Evolutionary conservation across 2,888 invertebrate genomes (phyloP).

Genomic region (Melolontha melolontha): DNA sequence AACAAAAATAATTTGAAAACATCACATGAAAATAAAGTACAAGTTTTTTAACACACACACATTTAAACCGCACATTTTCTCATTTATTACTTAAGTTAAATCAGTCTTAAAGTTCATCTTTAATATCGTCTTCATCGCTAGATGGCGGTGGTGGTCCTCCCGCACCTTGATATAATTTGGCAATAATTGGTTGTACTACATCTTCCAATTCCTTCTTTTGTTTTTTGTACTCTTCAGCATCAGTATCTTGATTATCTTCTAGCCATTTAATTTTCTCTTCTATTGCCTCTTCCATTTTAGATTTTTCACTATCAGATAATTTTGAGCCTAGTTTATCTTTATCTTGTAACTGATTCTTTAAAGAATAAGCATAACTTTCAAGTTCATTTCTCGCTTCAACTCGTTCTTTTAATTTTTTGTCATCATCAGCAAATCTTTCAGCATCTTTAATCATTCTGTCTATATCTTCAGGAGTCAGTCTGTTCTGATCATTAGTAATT

Average conservation of each 20-base stretch:
- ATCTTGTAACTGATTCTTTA: conserved; percentile 96
- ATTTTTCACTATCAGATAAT: conserved; percentile 88
- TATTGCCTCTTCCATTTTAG: conserved; percentile 95
- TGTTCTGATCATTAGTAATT: conserved; percentile 98
- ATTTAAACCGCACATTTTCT: conserved; percentile 42
- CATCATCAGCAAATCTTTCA: conserved; percentile 98
- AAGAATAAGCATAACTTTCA: conserved; percentile 96
- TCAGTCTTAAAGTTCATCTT: conserved; percentile 82
- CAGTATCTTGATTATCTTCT: conserved; percentile 94
- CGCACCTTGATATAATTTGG: conserved; percentile 92
- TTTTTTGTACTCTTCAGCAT: conserved; percentile 91
- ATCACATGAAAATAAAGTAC: conserved; percentile 44
- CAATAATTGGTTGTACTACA: conserved; percentile 96
- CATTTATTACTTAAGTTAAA: conserved; percentile 36
- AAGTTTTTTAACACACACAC: conserved; percentile 44
- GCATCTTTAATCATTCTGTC: conserved; percentile 99
- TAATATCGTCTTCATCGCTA: conserved; percentile 78
- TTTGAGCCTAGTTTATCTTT: conserved; percentile 98
- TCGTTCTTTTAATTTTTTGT: conserved; percentile 95
- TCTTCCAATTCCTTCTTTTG: conserved; percentile 96
- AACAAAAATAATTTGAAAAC: conserved; percentile 41
- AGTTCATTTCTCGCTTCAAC: conserved; percentile 97
- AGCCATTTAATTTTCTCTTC: conserved; percentile 98
- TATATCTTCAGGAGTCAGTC: conserved; percentile 97
- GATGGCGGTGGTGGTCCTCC: conserved; percentile 82